Conservation (phyloP, 2,113 vertebrate species). For the Heterotilapia buettikoferi region DNA sequence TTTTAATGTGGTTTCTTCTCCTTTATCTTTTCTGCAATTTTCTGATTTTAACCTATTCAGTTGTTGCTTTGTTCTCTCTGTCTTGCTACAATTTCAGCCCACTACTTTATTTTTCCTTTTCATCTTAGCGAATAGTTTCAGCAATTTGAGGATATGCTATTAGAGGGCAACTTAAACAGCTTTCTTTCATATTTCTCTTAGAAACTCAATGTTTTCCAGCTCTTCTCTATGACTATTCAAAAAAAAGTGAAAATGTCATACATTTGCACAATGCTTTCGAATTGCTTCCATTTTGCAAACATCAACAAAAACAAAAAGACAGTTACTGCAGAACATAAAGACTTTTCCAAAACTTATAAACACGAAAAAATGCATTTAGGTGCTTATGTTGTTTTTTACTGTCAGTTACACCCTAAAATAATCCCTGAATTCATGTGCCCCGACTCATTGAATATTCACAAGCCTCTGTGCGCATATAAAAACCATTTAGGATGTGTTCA, state of each 20-base stretch:
- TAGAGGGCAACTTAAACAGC: neutral
- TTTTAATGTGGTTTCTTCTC: neutral
- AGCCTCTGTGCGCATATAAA: neutral
- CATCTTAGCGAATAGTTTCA: neutral
- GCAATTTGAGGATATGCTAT: neutral
- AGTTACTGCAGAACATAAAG: neutral
- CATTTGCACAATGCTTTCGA: neutral
- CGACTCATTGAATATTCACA: neutral
- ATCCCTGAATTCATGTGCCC: neutral
- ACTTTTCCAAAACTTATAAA: neutral
- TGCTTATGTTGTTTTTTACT: neutral
- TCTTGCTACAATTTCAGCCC: neutral
- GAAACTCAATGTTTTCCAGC: neutral
- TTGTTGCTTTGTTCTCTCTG: neutral
- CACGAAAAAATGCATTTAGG: conserved; percentile 17
- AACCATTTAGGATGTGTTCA: conserved; percentile 24
- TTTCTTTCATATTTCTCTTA: neutral
- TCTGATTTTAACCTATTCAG: neutral
- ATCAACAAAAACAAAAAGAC: neutral
- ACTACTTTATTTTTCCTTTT: neutral
- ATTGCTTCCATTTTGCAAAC: neutral
- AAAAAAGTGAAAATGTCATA: neutral
- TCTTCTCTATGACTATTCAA: neutral
- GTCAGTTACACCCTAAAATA: neutral
- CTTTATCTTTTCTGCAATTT: neutral